phyloP scores from a whole-genome alignment of 2,113 vertebrate species.

The Vidua chalybeata region DNA sequence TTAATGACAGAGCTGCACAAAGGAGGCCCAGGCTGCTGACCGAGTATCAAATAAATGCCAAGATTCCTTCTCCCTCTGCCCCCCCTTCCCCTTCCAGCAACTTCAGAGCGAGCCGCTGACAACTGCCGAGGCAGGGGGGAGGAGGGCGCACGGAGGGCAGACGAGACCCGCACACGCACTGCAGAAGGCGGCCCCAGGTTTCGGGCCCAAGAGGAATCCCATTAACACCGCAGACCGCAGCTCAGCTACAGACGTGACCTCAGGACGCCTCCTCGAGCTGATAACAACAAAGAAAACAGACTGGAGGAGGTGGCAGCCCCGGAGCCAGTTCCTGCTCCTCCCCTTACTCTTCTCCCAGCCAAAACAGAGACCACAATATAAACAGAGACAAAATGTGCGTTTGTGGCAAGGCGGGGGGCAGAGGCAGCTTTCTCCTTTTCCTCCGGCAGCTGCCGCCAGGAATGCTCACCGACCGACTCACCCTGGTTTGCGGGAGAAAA shows the following conservation, averaged over 20 bases:
- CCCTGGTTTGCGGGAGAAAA: fast-evolving
- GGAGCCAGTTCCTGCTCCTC: constrained; percentile 35
- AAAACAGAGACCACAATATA: constrained; percentile 5
- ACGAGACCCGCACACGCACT: not conserved
- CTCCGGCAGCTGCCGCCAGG: not conserved
- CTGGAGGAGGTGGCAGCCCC: not conserved
- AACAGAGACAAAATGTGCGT: constrained; percentile 9
- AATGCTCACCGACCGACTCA: not conserved
- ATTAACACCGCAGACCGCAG: not conserved
- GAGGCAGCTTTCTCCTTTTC: too few relatives aligned
- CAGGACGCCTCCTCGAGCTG: not conserved
- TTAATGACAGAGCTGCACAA: not conserved
- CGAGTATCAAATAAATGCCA: constrained; percentile 1
- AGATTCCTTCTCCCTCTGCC: not conserved
- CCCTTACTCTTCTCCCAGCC: constrained; percentile 4
- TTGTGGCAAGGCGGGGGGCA: not conserved
- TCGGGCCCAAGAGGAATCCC: not conserved
- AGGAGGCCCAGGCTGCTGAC: not conserved
- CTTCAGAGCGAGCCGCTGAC: not conserved
- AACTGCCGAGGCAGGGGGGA: not conserved
- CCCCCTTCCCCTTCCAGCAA: not conserved
- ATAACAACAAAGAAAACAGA: not conserved
- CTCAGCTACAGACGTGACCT: not conserved
- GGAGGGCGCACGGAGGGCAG: not conserved
- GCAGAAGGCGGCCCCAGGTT: not conserved